phyloP scores from a whole-genome alignment of 2,888 invertebrate genomes.

The Lamproptera curius region DNA sequence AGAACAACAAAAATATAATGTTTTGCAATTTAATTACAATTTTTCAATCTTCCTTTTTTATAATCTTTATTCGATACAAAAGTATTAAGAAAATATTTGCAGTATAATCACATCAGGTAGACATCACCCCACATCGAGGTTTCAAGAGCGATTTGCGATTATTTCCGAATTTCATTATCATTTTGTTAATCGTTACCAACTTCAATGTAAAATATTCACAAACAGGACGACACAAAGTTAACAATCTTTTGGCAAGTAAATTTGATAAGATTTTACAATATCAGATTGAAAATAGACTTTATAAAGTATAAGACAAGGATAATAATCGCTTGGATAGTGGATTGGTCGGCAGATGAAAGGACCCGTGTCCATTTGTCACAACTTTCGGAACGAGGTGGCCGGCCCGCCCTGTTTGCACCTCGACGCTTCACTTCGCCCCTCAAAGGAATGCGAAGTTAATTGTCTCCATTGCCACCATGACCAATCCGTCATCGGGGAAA shows the following conservation, averaged over 20 bases:
- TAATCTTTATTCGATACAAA: no score
- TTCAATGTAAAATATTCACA: no score
- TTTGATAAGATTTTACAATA: no score
- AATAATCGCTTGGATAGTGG: slow-evolving; percentile 36
- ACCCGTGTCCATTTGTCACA: slow-evolving; percentile 75
- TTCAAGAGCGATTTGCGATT: slow-evolving; percentile 68
- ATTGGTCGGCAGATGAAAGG: slow-evolving; percentile 59
- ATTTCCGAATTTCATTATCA: slow-evolving; percentile 72
- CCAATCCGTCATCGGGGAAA: slow-evolving; percentile 63
- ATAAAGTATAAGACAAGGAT: no score
- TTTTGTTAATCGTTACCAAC: slow-evolving; percentile 62
- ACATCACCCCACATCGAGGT: slow-evolving; percentile 43
- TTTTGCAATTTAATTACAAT: no score
- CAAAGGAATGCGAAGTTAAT: slow-evolving; percentile 64
- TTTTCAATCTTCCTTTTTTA: no score
- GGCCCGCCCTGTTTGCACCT: slow-evolving; percentile 72
- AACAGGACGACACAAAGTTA: no score
- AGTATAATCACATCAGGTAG: slow-evolving; percentile 50
- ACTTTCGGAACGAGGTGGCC: slow-evolving; percentile 68
- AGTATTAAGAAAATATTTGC: slow-evolving; percentile 15
- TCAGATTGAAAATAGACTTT: no score
- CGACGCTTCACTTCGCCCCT: slow-evolving; percentile 51
- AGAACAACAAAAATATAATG: no score
- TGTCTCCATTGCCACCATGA: slow-evolving; percentile 57
- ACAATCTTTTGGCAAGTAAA: no score